Conservation (phyloP, 1,140 invertebrate species). For the Drosophila simulans region DNA sequence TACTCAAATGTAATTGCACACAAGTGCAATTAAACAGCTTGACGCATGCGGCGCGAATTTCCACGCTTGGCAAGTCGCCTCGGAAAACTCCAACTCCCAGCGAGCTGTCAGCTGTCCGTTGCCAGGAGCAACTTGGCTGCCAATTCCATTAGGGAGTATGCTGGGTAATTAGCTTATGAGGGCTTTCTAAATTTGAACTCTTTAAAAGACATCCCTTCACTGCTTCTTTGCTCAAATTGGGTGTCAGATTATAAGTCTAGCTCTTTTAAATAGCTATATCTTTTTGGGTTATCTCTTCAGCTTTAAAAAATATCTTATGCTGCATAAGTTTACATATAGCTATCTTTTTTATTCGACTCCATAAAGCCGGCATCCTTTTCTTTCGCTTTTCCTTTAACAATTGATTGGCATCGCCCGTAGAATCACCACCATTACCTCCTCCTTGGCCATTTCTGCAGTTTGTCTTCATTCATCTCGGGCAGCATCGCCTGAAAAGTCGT, state of each 20-base stretch:
- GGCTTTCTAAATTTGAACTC: too few relatives aligned
- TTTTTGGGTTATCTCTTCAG: too few relatives aligned
- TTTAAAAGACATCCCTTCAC: too few relatives aligned
- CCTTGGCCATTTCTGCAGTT: slow-evolving; percentile 55
- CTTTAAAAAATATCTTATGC: too few relatives aligned
- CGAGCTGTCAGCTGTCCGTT: slow-evolving; percentile 16
- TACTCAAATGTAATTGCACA: slow-evolving; percentile 73
- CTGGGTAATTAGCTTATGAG: too few relatives aligned
- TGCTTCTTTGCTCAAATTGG: too few relatives aligned
- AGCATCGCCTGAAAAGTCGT: slow-evolving; percentile 54
- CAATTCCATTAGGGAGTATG: slow-evolving; percentile 6
- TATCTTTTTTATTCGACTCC: neutral
- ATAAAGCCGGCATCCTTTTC: neutral
- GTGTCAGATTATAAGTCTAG: too few relatives aligned
- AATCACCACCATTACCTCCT: slow-evolving; percentile 7
- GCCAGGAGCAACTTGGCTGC: slow-evolving; percentile 22
- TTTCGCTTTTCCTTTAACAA: slow-evolving; percentile 4
- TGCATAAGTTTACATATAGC: neutral
- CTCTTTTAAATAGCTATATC: too few relatives aligned
- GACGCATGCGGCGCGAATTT: slow-evolving; percentile 46
- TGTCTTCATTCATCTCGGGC: slow-evolving; percentile 72
- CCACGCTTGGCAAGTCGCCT: slow-evolving; percentile 12
- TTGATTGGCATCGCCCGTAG: slow-evolving; percentile 4
- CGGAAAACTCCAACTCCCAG: neutral
- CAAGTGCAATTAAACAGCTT: slow-evolving; percentile 77